Evolutionary conservation across 2,888 invertebrate species (phyloP), one percentile per base, ranked within the genome.

Genomic region (Marasmarcha lunaedactyla): DNA sequence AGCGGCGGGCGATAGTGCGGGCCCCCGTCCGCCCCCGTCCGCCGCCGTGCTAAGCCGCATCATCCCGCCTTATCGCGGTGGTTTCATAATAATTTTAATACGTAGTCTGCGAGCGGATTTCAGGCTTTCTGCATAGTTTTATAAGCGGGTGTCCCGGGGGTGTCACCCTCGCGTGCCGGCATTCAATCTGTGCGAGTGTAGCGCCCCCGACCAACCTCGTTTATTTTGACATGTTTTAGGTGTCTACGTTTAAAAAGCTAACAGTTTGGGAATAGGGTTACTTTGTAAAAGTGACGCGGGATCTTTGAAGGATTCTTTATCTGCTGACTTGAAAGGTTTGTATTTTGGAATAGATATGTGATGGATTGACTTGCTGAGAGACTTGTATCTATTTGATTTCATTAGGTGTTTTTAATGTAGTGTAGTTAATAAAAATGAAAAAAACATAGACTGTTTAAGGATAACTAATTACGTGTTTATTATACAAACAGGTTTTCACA

Each of bases 31-130:
- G 6, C 25, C 25, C 6, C 25, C 6, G 11, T 2, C 30, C 3
- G n/a, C 30, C 30, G 6, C n/a, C 46, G 45, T 42, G 49, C 38
- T 52, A 51, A 52, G 50, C 47, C 45, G 49, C 46, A 48, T 52
- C 47, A 50, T 20, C 52, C 49, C 46, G 48, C 46, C 48, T 52
- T 52, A 51, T 48, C 48, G 49, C 45, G 46, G 20, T 62, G 71
- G 72, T 74, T 77, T 81, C 68, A 81, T 83, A 79, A 81, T 78
- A 74, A 83, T 83, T 81, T 83, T 81, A 78, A 79, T 81, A 76
- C 72, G 55, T 20, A 20, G 20, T 20, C 20, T 20, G 20, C 20
- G 20, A 20, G 20, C 7, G 20, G 20, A 20, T 20, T 20, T 3
- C 20, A 20, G 20, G 56, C 64, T 71, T 72, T 63, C n/a, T 38